phyloP scores from a whole-genome alignment of 1,140 invertebrate species.

The Micrasema longulum region DNA sequence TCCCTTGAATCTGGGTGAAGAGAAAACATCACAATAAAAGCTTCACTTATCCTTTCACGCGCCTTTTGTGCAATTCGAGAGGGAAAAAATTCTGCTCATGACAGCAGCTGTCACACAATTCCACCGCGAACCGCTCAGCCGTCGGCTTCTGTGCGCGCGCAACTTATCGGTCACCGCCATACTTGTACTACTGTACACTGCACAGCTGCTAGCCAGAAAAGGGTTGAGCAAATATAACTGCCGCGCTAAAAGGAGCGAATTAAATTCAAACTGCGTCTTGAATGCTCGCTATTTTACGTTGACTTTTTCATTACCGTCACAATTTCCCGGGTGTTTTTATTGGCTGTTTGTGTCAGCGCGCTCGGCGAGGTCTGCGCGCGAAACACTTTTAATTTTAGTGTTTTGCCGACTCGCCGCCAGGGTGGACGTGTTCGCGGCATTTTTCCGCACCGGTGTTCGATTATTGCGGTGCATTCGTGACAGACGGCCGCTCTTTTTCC shows the following conservation, averaged over 20 bases:
- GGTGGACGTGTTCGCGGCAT: slow-evolving; percentile 19
- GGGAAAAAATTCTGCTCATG: background rate
- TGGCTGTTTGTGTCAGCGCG: background rate
- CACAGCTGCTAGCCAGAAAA: slow-evolving; percentile 31
- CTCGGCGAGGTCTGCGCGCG: slow-evolving; percentile 14
- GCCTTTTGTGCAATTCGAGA: background rate
- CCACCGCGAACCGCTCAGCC: slow-evolving; percentile 32
- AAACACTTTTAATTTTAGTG: slow-evolving; percentile 13
- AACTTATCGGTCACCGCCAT: slow-evolving; percentile 19
- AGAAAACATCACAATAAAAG: background rate
- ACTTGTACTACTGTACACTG: too few relatives aligned
- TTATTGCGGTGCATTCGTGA: slow-evolving; percentile 11
- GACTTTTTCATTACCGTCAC: background rate
- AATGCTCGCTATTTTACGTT: background rate
- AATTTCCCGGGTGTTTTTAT: background rate
- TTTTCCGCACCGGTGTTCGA: slow-evolving; percentile 24
- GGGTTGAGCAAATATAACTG: background rate
- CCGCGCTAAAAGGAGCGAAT: background rate
- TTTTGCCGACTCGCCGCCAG: slow-evolving; percentile 39
- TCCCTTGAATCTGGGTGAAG: background rate
- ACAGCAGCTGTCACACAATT: slow-evolving; percentile 27
- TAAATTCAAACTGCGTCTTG: background rate
- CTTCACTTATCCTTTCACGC: background rate
- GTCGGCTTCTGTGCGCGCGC: slow-evolving; percentile 42
- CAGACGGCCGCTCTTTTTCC: slow-evolving; percentile 14